Evolutionary conservation across 2,888 invertebrate species (phyloP).

Genomic region (Caenorhabditis afra): DNA sequence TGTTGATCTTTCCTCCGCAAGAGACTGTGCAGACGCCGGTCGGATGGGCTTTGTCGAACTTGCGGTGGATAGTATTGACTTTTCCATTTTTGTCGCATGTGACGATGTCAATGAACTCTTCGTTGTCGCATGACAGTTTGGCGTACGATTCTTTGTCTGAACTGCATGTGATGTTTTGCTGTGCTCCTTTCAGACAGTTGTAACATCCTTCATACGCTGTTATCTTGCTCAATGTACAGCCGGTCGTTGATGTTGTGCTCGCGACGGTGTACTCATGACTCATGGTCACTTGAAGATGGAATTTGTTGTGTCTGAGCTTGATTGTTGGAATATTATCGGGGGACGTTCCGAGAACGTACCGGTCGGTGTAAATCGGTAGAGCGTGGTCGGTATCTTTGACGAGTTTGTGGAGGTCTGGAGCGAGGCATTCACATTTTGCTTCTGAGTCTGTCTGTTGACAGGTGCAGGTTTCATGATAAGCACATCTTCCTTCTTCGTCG

Average conservation of each 20-base stretch:
- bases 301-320: not conserved
- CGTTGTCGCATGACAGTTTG: not conserved
- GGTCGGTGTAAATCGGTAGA: not conserved
- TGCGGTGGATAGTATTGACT: not conserved
- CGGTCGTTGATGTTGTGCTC: not conserved
- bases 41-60: not conserved
- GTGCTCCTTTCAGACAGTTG: slow-evolving; percentile 1
- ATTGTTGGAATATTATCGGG: not conserved
- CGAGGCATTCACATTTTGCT: not conserved
- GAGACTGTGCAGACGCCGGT: not conserved
- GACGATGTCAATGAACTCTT: not conserved
- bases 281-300: not conserved
- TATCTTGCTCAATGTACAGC: not conserved
- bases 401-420: not conserved
- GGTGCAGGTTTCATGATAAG: slow-evolving; percentile 2
- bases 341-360: not conserved
- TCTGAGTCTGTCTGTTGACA: not conserved
- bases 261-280: not conserved
- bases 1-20: slow-evolving; percentile 7
- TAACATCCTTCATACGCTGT: slow-evolving; percentile 6
- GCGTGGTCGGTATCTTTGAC: not conserved
- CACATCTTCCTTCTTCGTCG: not conserved
- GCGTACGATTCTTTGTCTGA: not conserved
- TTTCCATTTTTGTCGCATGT: slow-evolving; percentile 3
- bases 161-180: not conserved